These are phyloP conservation scores for Mycteria americana DNA, from an alignment of 2,797 vertebrate genomes.

Conservation along the genomic window DNA sequence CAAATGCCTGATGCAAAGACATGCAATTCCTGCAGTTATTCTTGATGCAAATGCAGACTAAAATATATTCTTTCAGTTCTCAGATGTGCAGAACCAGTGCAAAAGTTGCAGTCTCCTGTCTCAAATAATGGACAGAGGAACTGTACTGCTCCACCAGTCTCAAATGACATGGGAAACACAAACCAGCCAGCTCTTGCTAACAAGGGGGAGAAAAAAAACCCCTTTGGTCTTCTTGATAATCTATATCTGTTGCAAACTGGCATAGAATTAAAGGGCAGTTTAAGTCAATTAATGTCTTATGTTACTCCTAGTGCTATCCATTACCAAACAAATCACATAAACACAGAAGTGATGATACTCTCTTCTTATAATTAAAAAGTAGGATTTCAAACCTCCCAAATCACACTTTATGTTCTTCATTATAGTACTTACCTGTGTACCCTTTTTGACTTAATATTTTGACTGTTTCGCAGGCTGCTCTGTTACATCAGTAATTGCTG, in stretches of 20 bases:
- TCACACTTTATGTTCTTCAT: not conserved
- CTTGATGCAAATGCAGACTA: not conserved
- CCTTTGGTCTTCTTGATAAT: not conserved
- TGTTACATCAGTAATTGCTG: not conserved
- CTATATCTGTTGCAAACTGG: not conserved
- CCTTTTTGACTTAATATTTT: not conserved
- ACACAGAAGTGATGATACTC: not conserved
- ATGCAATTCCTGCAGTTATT: not conserved
- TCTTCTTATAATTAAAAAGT: not conserved
- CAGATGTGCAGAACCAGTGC: not conserved
- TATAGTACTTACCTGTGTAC: rapidly evolving
- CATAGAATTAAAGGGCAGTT: not conserved
- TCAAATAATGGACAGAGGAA: not conserved
- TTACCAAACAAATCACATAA: not conserved
- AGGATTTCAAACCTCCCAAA: not conserved
- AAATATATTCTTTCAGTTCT: not conserved
- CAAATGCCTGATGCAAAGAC: not conserved
- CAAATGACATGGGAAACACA: not conserved
- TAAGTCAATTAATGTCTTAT: not conserved
- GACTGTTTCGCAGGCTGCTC: not conserved
- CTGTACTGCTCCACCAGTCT: not conserved
- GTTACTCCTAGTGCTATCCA: not conserved
- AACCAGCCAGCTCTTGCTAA: not conserved
- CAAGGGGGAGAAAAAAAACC: not conserved
- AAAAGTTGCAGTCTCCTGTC: not conserved